A percentile compares a stretch with the other conserved stretches of the same genome.
Conservation (phyloP, 2,888 invertebrate species). For the Drosophila siamana region DNA sequence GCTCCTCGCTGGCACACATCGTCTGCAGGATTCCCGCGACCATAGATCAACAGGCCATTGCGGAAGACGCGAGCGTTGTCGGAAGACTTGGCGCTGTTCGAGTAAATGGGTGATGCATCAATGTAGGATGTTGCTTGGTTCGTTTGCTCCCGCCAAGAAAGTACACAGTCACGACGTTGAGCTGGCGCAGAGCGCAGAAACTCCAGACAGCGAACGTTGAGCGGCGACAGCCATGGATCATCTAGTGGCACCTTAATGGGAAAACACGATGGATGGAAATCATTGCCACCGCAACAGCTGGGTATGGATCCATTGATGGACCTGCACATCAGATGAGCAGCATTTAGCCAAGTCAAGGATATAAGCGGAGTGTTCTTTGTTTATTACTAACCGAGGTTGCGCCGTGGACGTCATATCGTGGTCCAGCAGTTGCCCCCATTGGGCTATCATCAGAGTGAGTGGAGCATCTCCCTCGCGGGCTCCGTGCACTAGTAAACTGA, state of each 20-base stretch:
- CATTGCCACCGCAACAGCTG: slow-evolving; percentile 88
- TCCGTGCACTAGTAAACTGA: slow-evolving; percentile 90
- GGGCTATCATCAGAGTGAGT: slow-evolving; percentile 93
- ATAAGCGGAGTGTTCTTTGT: background rate
- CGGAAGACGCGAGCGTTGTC: slow-evolving; percentile 91
- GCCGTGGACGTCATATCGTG: slow-evolving; percentile 94
- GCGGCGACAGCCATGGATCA: slow-evolving; percentile 90
- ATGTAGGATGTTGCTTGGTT: slow-evolving; percentile 93
- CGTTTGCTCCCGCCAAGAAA: slow-evolving; percentile 94
- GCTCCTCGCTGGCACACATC: slow-evolving; percentile 91
- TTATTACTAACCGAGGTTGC: slow-evolving; percentile 87
- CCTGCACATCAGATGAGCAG: slow-evolving; percentile 48
- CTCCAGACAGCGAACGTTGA: slow-evolving; percentile 92
- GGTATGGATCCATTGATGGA: slow-evolving; percentile 92
- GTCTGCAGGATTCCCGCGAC: slow-evolving; percentile 89
- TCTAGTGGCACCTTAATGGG: slow-evolving; percentile 91
- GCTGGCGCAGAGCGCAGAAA: slow-evolving; percentile 93
- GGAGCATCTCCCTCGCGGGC: slow-evolving; percentile 88
- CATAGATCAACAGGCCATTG: slow-evolving; percentile 89
- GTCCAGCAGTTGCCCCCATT: slow-evolving; percentile 96
- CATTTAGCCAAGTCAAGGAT: background rate
- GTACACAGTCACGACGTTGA: slow-evolving; percentile 91
- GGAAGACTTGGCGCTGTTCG: slow-evolving; percentile 90
- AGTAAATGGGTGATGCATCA: slow-evolving; percentile 93
- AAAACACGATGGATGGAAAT: slow-evolving; percentile 93